Percentiles rank a stretch among this genome's conserved stretches.
Evolutionary conservation across 2,797 vertebrate genomes (phyloP).

Genomic region (Centropyge bicolor): DNA sequence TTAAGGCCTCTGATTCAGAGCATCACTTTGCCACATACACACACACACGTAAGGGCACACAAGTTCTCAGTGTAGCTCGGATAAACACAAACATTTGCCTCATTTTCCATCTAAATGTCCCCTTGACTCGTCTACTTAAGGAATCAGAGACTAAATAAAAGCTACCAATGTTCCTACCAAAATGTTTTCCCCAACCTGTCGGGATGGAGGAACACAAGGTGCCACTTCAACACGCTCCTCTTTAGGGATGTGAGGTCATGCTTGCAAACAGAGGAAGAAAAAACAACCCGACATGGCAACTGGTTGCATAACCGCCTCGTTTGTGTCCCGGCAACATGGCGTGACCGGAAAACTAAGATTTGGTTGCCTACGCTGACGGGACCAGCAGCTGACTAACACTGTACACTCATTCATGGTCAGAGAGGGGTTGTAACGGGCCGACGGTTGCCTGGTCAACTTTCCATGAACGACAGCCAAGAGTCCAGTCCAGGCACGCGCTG

Average conservation of each 20-base stretch:
- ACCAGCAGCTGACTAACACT: slow-evolving; percentile 81
- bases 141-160: slow-evolving; percentile 49
- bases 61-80: slow-evolving; percentile 30
- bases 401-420: slow-evolving; percentile 85
- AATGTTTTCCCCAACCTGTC: slow-evolving; percentile 40
- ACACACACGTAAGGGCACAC: background rate
- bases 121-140: slow-evolving; percentile 13
- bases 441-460: slow-evolving; percentile 81
- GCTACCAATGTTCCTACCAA: slow-evolving; percentile 50
- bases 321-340: slow-evolving; percentile 44
- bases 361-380: slow-evolving; percentile 67
- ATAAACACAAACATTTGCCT: slow-evolving; percentile 58
- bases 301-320: slow-evolving; percentile 49
- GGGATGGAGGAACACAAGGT: slow-evolving; percentile 59
- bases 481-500: slow-evolving; percentile 59
- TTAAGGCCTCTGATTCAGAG: slow-evolving; percentile 59
- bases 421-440: slow-evolving; percentile 63
- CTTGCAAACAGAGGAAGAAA: slow-evolving; percentile 36
- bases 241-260: slow-evolving; percentile 61
- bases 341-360: slow-evolving; percentile 62
- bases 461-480: slow-evolving; percentile 80
- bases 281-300: slow-evolving; percentile 52
- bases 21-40: slow-evolving; percentile 32
- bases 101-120: slow-evolving; percentile 56
- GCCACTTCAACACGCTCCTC: slow-evolving; percentile 45